Base-by-base conservation (phyloP, 2,797 vertebrate genomes). In the Acrocephalus scirpaceus region DNA sequence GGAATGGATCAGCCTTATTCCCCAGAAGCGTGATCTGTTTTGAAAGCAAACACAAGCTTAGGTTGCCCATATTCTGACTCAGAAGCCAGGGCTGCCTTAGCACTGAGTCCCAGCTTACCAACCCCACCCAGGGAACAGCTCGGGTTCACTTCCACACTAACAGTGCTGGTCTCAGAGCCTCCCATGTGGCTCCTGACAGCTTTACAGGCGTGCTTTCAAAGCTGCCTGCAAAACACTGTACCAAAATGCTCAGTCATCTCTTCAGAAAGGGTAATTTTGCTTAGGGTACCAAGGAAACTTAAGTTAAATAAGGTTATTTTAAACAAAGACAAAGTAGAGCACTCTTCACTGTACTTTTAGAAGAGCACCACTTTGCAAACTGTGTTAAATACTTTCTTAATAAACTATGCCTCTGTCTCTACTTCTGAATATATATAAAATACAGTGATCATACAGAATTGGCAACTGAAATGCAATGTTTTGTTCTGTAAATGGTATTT, bases 391-490 rank as follows among this genome's bases (percentile, higher is more conserved):
- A 84, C 56, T 65, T 96, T 93, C 65, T 81, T 94, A 92, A 94
- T 70, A 93, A 96, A 95, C 67, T 66, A 51, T 53, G 29, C 34
- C 36, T 92, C 82, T 76, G 70, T 91, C 77, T 94, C 86, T 88
- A 21, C 75, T 91, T 86, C 74, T 50, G 53, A 91, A 76, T 84
- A 80, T 32, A 54, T 74, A 88, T 60, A 94, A 97, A 91, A 85
- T 70, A 94, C 50, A 90, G 88, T 47, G 30, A 64, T 50, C 38
- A 83, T 16, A 93, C 25, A 84, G 51, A 74, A 96, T 32, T 87
- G 42, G 70, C 86, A 97, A 94, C 44, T 92, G 82, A 95, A 91
- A 96, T 88, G 30, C 42, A 62, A 56, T 65, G 34, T 78, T 92
- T 96, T 96, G 25, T 60, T 95, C 57, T 92, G 30, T 76, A 90